Base-by-base conservation (phyloP, 1,140 invertebrate genomes). In the Drosophila truncata region DNA sequence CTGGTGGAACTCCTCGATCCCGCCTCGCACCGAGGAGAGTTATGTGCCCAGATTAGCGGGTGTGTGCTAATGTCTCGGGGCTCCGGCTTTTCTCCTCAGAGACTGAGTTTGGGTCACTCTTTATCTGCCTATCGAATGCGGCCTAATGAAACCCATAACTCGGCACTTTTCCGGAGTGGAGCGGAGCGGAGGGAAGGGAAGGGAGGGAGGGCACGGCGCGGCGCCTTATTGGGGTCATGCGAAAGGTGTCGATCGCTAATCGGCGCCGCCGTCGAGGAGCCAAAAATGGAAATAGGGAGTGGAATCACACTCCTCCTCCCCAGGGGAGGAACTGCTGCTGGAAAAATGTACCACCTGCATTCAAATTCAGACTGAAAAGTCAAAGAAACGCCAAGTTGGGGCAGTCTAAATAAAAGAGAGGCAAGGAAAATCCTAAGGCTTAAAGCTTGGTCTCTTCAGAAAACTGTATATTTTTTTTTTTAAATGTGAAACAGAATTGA, bases 131-230 rank as follows among this genome's bases (percentile, higher is more conserved):
- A 73, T 62, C 77, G 67, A 64, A 50, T 57, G 41, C 29, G 41
- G 78, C 70, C 64, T 88, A 88, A 88, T 88, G 85, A 88, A 88
- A 88, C 73, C 85, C 85, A 88, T 88, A 88, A 88, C 81, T 88
- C 90, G 27, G 80, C 69, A 37, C 78, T 75, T 86, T 86, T 82
- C 73, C 66, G 78, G 71, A 64, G 47, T 80, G 47, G 44, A 5
- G 29, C 50, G 69, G 62, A 46, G 6, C 74, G 42, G 50, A 52
- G 47, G 25, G 33, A 29, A n/a, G n/a, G 27, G 27, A 29, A 27
- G 27, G 27, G 27, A 29, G 27, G 27, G 27, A 27, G 27, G 27
- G 25, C 33, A 27, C 5, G 18, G 18, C 4, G 46, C 60, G 57
- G 64, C 59, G 80, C 80, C 80, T 72, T 69, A 66, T 71, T 72